Percentiles rank a stretch among this genome's conserved stretches.
Evolutionary conservation across 2,113 vertebrate genomes (phyloP).

Genomic region (Nicator chloris): DNA sequence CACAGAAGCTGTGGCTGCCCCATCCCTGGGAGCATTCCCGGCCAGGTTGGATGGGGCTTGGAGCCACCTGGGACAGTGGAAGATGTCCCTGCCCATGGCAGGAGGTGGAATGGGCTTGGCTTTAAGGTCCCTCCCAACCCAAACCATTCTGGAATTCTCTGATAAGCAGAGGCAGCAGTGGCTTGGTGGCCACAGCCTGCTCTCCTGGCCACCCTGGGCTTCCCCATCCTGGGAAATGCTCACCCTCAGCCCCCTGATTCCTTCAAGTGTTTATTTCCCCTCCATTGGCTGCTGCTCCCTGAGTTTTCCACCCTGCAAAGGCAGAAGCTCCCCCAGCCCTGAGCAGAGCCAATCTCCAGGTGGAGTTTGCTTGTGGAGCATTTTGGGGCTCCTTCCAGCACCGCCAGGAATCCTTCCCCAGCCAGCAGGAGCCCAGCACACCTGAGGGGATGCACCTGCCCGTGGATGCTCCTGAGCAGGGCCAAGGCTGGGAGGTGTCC

Average conservation of each 20-base stretch:
- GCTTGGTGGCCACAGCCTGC: neutral
- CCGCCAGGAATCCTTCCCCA: fast-evolving
- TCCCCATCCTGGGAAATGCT: neutral
- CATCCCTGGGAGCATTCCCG: neutral
- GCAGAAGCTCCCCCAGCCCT: neutral
- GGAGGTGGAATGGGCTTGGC: neutral
- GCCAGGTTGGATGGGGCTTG: fast-evolving
- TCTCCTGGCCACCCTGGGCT: neutral
- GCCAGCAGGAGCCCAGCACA: fast-evolving
- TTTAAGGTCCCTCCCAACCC: neutral
- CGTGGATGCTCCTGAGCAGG: fast-evolving
- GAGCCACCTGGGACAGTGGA: fast-evolving
- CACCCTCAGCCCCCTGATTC: neutral
- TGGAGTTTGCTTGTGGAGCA: fast-evolving
- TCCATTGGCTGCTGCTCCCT: neutral
- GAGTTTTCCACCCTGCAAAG: neutral
- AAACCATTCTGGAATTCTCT: neutral
- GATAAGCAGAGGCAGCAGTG: neutral
- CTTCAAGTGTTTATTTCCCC: fast-evolving
- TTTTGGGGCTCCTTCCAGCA: neutral
- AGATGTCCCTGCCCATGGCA: neutral
- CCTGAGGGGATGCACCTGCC: fast-evolving
- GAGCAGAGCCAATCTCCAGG: neutral
- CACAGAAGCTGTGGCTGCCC: neutral
- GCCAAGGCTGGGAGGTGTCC: neutral